Base-by-base conservation (phyloP, 2,888 invertebrate genomes). In the Drosophila picticornis region DNA sequence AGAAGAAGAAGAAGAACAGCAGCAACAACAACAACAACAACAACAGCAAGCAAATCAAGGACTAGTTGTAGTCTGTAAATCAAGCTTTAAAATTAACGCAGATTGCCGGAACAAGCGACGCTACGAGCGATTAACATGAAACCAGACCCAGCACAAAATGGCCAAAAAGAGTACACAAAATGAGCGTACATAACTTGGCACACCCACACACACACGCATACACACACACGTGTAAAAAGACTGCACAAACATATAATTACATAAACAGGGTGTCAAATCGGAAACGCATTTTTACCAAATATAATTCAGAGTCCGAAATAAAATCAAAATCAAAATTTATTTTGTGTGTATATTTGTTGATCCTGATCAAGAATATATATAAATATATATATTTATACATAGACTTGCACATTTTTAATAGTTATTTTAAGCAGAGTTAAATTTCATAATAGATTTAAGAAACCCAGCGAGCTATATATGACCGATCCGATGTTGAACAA, bases 21-120 rank as follows among this genome's bases (percentile, higher is more conserved):
- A 63, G 46, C 32, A n/a, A 29, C n/a, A 46, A 55, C 19, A 61
- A 67, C n/a, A n/a, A n/a, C 16, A 70, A 60, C 51, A 63, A 51
- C 32, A n/a, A 29, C n/a, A 46, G 51, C 19, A 61, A 67, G 46
- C 63, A 68, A 57, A 71, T 48, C 58, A 61, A 53, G 57, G 38
- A 56, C 53, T 68, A 61, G 79, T 72, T 89, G 77, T 85, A 72
- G 86, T 80, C 75, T 80, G 88, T 85, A 90, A 85, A 90, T 85
- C 90, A 88, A 85, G 88, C 88, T 85, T 85, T 88, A 90, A 85
- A 90, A 88, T 90, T 90, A 85, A 85, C 86, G 90, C 86, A 85
- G 85, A 85, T 85, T 85, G 85, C 84, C 88, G 88, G 90, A 85
- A 85, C 85, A 90, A 85, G 86, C 88, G 86, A 83, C 83, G 90